These are phyloP conservation scores for Microtus montanus DNA, from an alignment of 2,113 vertebrate genomes.

Conservation along the genomic window DNA sequence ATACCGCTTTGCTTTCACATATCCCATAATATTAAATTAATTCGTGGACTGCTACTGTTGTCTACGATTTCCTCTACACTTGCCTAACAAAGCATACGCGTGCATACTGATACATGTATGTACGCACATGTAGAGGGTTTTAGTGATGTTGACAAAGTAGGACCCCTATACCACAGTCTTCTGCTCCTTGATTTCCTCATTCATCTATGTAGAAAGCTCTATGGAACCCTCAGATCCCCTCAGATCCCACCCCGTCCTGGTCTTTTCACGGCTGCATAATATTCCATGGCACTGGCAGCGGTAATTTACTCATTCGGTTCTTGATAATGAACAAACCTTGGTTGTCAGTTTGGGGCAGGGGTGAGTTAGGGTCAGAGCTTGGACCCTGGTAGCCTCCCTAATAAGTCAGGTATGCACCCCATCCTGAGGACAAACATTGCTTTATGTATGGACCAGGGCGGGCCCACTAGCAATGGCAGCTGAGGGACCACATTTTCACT, in stretches of 20 bases:
- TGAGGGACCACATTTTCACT: neutral
- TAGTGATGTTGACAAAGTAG: neutral
- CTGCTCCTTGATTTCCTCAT: neutral
- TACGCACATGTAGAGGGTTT: neutral
- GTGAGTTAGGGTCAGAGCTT: neutral
- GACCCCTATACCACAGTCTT: neutral
- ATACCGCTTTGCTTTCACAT: neutral
- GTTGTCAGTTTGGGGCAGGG: no score
- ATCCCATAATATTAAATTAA: neutral
- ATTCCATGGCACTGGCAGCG: rapidly evolving
- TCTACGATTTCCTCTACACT: neutral
- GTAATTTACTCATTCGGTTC: neutral
- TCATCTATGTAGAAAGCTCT: neutral
- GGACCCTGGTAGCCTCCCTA: neutral
- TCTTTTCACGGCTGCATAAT: neutral
- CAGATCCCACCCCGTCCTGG: no score
- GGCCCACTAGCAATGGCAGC: neutral
- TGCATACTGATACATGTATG: no score
- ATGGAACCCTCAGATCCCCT: no score
- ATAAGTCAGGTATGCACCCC: no score
- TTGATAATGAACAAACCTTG: neutral
- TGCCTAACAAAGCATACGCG: neutral
- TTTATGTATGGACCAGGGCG: neutral
- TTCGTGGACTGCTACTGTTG: neutral
- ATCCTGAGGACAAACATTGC: no score